Conservation (phyloP, 2,113 vertebrate genomes). For the Clarias batrachus region DNA sequence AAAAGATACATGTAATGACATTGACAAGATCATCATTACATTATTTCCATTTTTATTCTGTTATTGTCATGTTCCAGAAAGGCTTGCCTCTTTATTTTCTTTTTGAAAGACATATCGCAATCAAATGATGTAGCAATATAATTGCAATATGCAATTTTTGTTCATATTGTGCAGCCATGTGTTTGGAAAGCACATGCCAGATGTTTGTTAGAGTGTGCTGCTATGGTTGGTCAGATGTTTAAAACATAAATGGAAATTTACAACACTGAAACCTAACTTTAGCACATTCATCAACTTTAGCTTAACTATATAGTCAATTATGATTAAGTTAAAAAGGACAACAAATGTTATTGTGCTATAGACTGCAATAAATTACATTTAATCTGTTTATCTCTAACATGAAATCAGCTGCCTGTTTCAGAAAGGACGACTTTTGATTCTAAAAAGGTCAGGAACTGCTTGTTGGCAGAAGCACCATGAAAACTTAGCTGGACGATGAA, state of each 20-base stretch:
- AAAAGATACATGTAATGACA: too few relatives aligned
- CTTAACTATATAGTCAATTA: neutral
- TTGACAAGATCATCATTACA: neutral
- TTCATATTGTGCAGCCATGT: neutral
- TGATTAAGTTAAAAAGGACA: neutral
- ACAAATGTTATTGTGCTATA: neutral
- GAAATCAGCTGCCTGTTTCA: neutral
- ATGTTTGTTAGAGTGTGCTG: neutral
- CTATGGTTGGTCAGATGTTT: neutral
- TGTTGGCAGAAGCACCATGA: neutral
- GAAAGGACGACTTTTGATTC: neutral
- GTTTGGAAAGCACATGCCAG: neutral
- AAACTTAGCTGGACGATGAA: neutral
- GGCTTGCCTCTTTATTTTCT: neutral
- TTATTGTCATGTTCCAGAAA: neutral
- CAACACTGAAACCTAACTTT: neutral
- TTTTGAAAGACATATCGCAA: neutral
- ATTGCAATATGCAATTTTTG: conserved; percentile 2
- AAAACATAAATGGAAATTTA: neutral
- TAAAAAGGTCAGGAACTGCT: neutral
- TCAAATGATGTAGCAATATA: neutral
- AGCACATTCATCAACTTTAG: neutral
- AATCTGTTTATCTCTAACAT: neutral
- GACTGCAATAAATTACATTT: neutral
- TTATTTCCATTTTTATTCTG: neutral